phyloP scores from a whole-genome alignment of 30 jellyfish, hydroid and myxozoan species.

The Morbakka virulenta region DNA sequence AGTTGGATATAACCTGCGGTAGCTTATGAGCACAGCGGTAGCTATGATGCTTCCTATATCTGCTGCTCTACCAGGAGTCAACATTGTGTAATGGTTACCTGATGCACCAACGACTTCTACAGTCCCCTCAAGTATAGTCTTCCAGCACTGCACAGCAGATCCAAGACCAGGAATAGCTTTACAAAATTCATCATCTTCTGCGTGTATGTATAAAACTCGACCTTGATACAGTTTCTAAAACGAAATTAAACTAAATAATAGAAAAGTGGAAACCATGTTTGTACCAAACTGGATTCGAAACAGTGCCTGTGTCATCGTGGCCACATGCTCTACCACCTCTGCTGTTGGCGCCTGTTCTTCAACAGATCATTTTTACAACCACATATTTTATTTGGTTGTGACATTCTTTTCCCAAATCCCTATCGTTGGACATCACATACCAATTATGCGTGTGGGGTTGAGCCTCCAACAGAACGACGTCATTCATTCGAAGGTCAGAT shows the following conservation, averaged over 20 bases:
- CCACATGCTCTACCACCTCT: no score
- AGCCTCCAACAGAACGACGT: no score
- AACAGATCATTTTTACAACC: no score
- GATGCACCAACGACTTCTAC: slow-evolving; percentile 15
- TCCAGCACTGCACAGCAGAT: slow-evolving; percentile 50
- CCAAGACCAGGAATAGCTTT: slow-evolving; percentile 40
- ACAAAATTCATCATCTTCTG: slow-evolving; percentile 59
- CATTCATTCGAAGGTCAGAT: no score
- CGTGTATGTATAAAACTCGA: slow-evolving; percentile 30
- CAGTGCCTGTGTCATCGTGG: no score
- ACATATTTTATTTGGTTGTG: no score
- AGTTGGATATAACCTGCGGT: slow-evolving; percentile 16
- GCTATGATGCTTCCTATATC: slow-evolving; percentile 45
- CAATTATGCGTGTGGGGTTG: no score
- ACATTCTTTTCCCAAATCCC: no score
- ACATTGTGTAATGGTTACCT: slow-evolving; percentile 64
- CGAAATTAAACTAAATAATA: neutral
- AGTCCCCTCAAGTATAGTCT: slow-evolving; percentile 15
- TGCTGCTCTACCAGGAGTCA: slow-evolving; percentile 54
- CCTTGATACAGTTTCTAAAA: slow-evolving; percentile 41
- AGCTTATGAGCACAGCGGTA: slow-evolving; percentile 29
- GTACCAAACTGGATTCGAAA: no score
- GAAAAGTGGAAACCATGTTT: no score
- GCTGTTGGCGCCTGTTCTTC: no score
- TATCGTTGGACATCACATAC: no score